These are phyloP conservation scores for Nebria brevicollis DNA, from an alignment of 2,888 invertebrate genomes.

Conservation along the genomic window DNA sequence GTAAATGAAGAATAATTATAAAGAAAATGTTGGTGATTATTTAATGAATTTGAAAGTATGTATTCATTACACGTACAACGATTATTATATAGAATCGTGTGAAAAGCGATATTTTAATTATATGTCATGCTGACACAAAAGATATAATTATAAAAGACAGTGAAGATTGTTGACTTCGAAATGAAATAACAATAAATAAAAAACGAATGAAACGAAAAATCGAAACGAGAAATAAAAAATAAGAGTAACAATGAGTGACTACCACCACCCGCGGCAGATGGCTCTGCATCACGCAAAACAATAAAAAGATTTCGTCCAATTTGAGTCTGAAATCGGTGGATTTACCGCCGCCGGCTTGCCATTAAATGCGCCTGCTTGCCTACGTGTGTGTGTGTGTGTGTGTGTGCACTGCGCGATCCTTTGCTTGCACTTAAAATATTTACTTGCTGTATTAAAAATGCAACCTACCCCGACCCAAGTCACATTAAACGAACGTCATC, in stretches of 20 bases:
- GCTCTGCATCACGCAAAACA: conserved; percentile 50
- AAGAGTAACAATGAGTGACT: conserved; percentile 9
- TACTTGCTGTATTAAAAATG: conserved; percentile 6
- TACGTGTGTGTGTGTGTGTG: background rate
- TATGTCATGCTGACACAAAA: background rate
- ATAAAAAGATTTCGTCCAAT: conserved; percentile 53
- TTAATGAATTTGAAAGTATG: conserved; percentile 1
- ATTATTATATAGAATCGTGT: background rate
- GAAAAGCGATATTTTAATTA: conserved; percentile 1
- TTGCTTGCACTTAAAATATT: conserved; percentile 17
- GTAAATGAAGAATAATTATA: background rate
- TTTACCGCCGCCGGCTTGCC: conserved; percentile 48
- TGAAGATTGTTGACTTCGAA: background rate
- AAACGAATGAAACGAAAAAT: background rate
- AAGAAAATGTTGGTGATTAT: background rate
- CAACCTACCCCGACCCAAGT: background rate
- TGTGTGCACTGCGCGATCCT: background rate
- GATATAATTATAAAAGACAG: background rate
- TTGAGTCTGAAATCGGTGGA: conserved; percentile 51
- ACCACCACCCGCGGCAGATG: conserved; percentile 40
- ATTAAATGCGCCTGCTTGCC: conserved; percentile 10
- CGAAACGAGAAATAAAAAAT: background rate
- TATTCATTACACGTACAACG: background rate
- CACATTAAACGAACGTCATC: background rate
- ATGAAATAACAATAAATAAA: background rate